Conservation (phyloP, 2,888 invertebrate genomes). For the Branchinecta sandiegonensis region DNA sequence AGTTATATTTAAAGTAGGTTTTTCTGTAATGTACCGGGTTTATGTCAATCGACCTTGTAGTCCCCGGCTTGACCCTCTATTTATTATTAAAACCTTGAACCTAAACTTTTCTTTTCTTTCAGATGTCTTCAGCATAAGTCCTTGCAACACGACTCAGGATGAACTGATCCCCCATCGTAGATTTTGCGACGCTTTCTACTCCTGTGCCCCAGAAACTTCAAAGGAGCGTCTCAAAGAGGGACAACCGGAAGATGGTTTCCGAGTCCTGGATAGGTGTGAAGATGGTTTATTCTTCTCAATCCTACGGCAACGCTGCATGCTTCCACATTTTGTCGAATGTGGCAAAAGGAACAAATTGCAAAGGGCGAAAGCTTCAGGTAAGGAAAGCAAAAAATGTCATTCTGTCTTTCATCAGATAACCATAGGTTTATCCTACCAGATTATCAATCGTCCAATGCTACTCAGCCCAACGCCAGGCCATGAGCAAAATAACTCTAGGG, state of each 20-base stretch:
- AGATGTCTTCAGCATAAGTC: background rate
- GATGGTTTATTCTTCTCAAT: background rate
- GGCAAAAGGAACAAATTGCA: background rate
- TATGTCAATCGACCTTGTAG: too few relatives aligned
- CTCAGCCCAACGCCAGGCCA: background rate
- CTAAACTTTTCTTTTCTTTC: too few relatives aligned
- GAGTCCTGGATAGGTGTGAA: background rate
- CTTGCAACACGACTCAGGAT: background rate
- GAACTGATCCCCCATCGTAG: background rate
- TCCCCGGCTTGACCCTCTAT: too few relatives aligned
- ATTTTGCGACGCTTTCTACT: background rate
- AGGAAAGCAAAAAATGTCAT: background rate
- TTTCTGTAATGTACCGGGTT: too few relatives aligned
- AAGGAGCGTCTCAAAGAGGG: background rate
- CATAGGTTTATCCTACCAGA: background rate
- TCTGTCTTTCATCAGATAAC: background rate
- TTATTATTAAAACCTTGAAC: too few relatives aligned
- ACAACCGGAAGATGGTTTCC: background rate
- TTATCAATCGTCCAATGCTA: background rate
- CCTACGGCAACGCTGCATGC: background rate
- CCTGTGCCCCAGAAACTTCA: background rate
- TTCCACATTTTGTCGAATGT: constrained; percentile 7
- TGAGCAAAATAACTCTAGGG: background rate
- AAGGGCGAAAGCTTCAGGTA: constrained; percentile 6
- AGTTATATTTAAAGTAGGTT: too few relatives aligned